Evolutionary conservation across 2,797 vertebrate species (phyloP), one percentile per base, ranked within the genome.

Genomic region (Muscicapa comitata): DNA sequence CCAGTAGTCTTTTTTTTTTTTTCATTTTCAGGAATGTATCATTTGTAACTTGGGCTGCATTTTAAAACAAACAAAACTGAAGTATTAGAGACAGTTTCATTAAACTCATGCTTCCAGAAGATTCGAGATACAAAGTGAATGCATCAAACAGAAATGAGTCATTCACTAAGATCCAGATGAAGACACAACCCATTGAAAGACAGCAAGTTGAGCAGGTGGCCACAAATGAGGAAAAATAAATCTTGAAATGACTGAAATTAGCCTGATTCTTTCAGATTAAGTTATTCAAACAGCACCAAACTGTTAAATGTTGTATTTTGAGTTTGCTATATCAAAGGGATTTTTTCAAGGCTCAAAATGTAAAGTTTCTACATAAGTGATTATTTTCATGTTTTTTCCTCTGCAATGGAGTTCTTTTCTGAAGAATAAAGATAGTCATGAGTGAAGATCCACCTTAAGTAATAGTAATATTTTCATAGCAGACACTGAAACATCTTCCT

Each of bases 201-300:
- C 10, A 66, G 40, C 17, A 58, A 92, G 66, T 73, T 89, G 11
- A 73, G 83, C 89, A 92, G 91, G 84, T 93, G 91, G 86, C 77
- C 25, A 53, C 43, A 76, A 81, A 78, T 18, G 26, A 68, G 43
- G n/a, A 42, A 66, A 67, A 86, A 83, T 7, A 5, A 58, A 63
- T 78, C 25, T 85, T 35, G 35, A 76, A 75, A 43, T 88, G 59
- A 66, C 40, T 88, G 72, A 80, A 90, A 93, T 93, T 35, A 92
- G 58, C 31, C 62, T 25, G 28, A 68, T 83, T 88, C 17, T 90
- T 86, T 83, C 54, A 75, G 66, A 84, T 72, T 16, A 81, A 75
- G 42, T 75, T 84, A 62, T 16, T 86, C 50, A 66, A 94, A 72
- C 31, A 58, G 35, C n/a, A 43, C 25, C 75, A 75, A 54, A 81